Percentiles rank a stretch among this genome's conserved stretches.
phyloP scores from a whole-genome alignment of 30 jellyfish, hydroid and myxozoan genomes.

The Mastigias papua region DNA sequence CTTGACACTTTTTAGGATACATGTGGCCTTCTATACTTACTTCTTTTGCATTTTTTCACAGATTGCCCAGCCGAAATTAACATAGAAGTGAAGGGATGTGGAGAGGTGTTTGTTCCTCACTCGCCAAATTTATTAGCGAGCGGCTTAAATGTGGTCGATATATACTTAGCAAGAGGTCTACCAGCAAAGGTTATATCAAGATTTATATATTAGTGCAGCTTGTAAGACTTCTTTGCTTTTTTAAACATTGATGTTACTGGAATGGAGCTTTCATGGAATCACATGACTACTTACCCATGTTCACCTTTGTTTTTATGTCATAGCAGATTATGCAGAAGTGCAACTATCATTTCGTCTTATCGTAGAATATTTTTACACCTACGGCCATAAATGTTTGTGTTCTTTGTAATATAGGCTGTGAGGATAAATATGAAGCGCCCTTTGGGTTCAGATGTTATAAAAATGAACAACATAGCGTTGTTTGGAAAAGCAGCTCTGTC shows the following conservation, averaged over 20 bases:
- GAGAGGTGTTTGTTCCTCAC: conserved; percentile 61
- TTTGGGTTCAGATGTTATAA: conserved; percentile 69
- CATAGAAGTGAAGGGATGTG: conserved; percentile 74
- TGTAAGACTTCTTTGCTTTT: no score
- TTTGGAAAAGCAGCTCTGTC: conserved; percentile 80
- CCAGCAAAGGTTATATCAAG: conserved; percentile 69
- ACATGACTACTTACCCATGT: background rate
- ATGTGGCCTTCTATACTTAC: no score
- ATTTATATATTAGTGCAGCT: no score
- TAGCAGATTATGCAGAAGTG: no score
- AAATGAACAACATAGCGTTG: conserved; percentile 74
- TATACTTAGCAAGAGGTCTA: conserved; percentile 79
- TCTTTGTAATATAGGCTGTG: conserved; percentile 59
- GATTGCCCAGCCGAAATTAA: conserved; percentile 88
- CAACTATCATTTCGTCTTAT: no score
- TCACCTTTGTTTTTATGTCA: background rate
- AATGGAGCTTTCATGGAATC: no score
- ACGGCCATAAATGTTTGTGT: no score
- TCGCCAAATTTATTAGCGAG: conserved; percentile 77
- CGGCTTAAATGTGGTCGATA: conserved; percentile 58
- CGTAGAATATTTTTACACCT: no score
- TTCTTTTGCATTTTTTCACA: conserved; percentile 13
- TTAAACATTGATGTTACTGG: no score
- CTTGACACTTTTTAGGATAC: no score
- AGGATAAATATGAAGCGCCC: conserved; percentile 77